phyloP scores from a whole-genome alignment of 2,797 vertebrate species.

The Dallia pectoralis region DNA sequence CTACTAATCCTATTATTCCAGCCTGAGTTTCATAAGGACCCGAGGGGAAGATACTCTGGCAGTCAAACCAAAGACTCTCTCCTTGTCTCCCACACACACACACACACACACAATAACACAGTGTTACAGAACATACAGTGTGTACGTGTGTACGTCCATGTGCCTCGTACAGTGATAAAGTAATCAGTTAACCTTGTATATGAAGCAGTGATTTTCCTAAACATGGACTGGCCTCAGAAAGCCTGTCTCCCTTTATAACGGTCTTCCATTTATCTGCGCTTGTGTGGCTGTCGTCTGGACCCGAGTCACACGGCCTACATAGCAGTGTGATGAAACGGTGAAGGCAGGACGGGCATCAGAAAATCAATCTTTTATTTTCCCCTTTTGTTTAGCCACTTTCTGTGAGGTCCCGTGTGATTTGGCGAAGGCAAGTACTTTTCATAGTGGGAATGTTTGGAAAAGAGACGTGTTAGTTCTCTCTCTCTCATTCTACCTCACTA shows the following conservation, averaged over 20 bases:
- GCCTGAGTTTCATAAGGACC: slow-evolving; percentile 7
- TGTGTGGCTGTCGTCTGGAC: neutral
- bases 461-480: neutral
- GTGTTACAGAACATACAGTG: neutral
- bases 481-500: neutral
- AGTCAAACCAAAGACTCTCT: neutral
- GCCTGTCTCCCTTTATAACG: neutral
- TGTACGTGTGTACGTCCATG: neutral
- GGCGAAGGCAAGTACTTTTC: neutral
- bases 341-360: neutral
- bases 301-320: neutral
- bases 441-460: neutral
- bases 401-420: neutral
- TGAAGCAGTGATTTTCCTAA: neutral
- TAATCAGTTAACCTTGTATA: neutral
- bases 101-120: neutral
- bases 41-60: neutral
- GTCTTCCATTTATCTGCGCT: neutral
- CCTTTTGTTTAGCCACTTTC: neutral
- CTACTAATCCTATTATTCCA: slow-evolving; percentile 13
- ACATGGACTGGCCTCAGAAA: neutral
- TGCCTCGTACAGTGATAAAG: neutral
- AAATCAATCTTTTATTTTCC: neutral
- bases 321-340: neutral
- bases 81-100: neutral